Conservation (phyloP, 2,113 vertebrate species). For the Gnathonemus echidnorhynchus region DNA sequence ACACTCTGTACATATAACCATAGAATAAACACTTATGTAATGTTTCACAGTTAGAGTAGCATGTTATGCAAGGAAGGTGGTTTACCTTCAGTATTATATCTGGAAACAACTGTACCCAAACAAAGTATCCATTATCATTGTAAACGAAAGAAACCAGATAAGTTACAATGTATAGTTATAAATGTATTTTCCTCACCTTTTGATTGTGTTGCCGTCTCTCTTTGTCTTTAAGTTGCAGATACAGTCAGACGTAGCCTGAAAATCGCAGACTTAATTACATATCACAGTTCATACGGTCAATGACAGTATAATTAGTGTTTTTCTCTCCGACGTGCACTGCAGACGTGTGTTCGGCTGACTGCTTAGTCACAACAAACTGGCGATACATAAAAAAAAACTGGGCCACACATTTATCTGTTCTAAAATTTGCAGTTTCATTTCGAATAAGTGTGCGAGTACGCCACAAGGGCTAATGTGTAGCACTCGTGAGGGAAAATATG, state of each 20-base stretch:
- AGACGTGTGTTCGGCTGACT: background rate
- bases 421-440: background rate
- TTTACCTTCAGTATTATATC: background rate
- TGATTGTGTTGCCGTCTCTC: background rate
- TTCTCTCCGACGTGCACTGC: background rate
- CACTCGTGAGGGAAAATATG: background rate
- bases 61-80: background rate
- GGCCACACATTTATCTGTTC: background rate
- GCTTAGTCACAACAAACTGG: background rate
- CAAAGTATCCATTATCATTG: background rate
- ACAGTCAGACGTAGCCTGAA: background rate
- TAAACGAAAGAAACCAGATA: background rate
- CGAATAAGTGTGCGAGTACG: background rate
- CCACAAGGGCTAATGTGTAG: background rate
- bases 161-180: background rate
- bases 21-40: background rate
- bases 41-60: background rate
- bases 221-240: background rate
- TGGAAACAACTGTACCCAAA: background rate
- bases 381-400: background rate
- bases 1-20: background rate
- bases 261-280: background rate
- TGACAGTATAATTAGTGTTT: background rate
- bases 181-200: background rate
- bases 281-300: background rate